Evolutionary conservation across 1,140 invertebrate genomes (phyloP).

Genomic region (Propsilocerus akamusi): DNA sequence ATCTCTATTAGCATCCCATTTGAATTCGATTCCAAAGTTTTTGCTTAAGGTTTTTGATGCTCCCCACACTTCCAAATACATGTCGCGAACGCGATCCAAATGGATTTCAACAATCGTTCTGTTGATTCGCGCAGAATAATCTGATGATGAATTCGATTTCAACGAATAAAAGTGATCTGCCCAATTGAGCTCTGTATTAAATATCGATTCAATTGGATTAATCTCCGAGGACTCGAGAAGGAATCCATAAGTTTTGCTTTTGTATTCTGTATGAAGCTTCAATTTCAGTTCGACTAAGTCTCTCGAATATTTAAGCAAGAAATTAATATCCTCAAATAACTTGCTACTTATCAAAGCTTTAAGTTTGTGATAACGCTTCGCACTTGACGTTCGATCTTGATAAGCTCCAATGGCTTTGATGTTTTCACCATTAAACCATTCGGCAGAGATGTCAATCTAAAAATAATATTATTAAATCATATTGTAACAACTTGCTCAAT

Average conservation of each 20-base stretch:
- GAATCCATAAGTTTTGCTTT: conserved; percentile 18
- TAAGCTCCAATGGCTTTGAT: conserved; percentile 46
- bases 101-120: conserved; percentile 10
- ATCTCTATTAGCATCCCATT: conserved; percentile 69
- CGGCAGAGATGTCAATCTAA: conserved; percentile 42
- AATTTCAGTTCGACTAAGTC: conserved; percentile 15
- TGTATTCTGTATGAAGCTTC: conserved; percentile 18
- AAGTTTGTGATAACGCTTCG: conserved; percentile 37
- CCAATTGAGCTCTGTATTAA: neutral
- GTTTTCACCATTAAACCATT: conserved; percentile 62
- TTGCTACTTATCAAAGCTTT: conserved; percentile 49
- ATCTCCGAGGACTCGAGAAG: conserved; percentile 12
- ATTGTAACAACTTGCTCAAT: no score
- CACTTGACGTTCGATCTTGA: conserved; percentile 41
- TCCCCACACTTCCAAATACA: conserved; percentile 41
- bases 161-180: neutral
- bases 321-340: conserved; percentile 42
- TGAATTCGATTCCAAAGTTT: conserved; percentile 43
- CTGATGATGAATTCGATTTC: neutral
- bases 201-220: neutral
- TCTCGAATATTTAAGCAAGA: conserved; percentile 38
- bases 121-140: neutral
- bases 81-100: conserved; percentile 39
- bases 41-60: conserved; percentile 34
- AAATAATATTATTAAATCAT: no score